Conservation (phyloP, 2,113 vertebrate genomes). For the Phodopus roborovskii region DNA sequence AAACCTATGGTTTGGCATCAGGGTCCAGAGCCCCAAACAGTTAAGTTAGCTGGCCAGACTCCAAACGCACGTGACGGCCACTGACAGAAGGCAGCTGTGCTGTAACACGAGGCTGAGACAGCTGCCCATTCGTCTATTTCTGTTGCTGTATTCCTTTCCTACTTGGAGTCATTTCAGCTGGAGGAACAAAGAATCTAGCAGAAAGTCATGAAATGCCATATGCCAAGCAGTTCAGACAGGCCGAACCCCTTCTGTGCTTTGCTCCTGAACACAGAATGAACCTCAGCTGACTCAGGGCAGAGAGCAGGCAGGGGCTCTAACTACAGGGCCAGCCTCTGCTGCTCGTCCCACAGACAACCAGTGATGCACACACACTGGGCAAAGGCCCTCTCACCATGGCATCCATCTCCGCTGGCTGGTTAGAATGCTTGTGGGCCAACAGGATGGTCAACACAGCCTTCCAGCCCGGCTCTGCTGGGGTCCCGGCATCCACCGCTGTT, state of each 20-base stretch:
- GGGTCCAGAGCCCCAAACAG: neutral
- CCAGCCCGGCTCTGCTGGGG: conserved; percentile 89
- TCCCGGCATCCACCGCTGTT: fast-evolving
- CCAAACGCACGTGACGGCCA: conserved; percentile 15
- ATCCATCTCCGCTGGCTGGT: conserved; percentile 75
- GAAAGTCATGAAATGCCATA: neutral
- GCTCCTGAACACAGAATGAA: neutral
- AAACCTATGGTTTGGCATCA: neutral
- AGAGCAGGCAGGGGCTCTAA: conserved; percentile 38
- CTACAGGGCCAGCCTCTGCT: neutral
- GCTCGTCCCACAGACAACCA: neutral
- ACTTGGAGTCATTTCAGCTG: conserved; percentile 3
- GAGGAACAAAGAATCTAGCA: neutral
- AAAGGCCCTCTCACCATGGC: conserved; percentile 80
- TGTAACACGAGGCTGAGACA: neutral
- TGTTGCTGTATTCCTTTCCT: neutral
- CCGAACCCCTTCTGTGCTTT: neutral
- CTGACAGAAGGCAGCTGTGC: conserved; percentile 44
- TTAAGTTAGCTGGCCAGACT: conserved; percentile 11
- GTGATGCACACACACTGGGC: neutral
- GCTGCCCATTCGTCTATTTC: neutral
- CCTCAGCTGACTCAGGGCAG: neutral
- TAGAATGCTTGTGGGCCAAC: conserved; percentile 86
- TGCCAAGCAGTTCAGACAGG: neutral
- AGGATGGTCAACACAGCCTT: conserved; percentile 88